These are phyloP conservation scores for Rhynchomys soricoides DNA, from an alignment of 2,113 vertebrate genomes.

Conservation along the genomic window DNA sequence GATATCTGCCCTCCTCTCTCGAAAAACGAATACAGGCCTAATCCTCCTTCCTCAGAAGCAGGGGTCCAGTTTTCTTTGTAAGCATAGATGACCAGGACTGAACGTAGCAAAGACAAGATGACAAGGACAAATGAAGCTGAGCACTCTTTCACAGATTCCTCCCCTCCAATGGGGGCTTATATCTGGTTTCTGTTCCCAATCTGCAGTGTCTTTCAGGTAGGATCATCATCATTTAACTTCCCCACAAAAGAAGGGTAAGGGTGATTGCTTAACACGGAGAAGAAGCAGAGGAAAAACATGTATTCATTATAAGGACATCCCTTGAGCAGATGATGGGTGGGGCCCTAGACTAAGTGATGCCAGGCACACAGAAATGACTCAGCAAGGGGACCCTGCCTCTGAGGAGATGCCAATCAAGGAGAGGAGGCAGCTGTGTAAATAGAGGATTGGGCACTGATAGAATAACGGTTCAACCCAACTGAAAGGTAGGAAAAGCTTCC, in stretches of 20 bases:
- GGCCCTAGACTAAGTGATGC: neutral
- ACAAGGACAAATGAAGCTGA: neutral
- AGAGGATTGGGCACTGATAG: neutral
- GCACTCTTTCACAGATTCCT: neutral
- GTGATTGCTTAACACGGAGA: neutral
- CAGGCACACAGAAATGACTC: constrained; percentile 58
- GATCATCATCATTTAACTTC: neutral
- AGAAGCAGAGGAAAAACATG: neutral
- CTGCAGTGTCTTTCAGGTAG: neutral
- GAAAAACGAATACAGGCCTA: neutral
- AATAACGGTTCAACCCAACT: neutral
- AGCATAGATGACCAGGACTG: neutral
- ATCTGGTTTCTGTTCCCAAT: neutral
- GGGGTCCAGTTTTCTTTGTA: neutral
- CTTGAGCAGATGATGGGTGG: neutral
- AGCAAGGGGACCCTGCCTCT: constrained; percentile 32
- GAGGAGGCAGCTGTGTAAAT: constrained; percentile 71
- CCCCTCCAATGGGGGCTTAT: accelerated
- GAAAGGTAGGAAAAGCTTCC: constrained; percentile 22
- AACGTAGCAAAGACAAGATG: neutral
- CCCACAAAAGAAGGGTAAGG: accelerated
- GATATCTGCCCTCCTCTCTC: neutral
- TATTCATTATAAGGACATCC: neutral
- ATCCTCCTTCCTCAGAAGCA: neutral
- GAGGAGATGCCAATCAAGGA: constrained; percentile 10